Evolutionary conservation across 1,140 invertebrate species (phyloP).

Genomic region (Diploscapter pachys): DNA sequence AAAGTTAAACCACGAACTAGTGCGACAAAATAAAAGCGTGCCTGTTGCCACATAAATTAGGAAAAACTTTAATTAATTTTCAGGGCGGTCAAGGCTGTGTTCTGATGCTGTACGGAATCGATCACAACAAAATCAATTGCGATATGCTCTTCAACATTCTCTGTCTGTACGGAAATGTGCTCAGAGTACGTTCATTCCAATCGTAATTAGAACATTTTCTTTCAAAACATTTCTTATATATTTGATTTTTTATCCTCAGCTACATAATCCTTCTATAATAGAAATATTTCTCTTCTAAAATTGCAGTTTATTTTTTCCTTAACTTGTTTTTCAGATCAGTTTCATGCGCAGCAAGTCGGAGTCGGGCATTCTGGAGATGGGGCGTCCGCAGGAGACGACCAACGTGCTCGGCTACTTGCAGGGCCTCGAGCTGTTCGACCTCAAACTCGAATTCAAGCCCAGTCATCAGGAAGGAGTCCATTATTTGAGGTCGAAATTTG

Average conservation of each 20-base stretch:
- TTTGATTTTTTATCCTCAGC: too few species aligned
- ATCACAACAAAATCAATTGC: slow-evolving; percentile 85
- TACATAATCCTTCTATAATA: too few species aligned
- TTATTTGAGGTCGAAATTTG: neutral
- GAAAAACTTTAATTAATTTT: too few species aligned
- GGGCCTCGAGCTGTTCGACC: slow-evolving; percentile 77
- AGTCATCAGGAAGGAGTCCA: slow-evolving; percentile 29
- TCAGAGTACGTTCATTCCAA: slow-evolving; percentile 72
- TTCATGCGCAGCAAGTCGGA: slow-evolving; percentile 98
- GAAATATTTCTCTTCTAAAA: too few species aligned
- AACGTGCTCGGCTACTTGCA: slow-evolving; percentile 89
- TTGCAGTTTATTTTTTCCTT: neutral
- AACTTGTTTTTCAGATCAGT: slow-evolving; percentile 74
- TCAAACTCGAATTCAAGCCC: slow-evolving; percentile 20
- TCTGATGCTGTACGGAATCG: slow-evolving; percentile 95
- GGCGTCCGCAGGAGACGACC: slow-evolving; percentile 86
- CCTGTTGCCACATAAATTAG: too few species aligned
- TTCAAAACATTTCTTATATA: too few species aligned
- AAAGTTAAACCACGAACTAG: too few species aligned
- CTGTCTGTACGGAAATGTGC: slow-evolving; percentile 95
- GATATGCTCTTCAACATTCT: slow-evolving; percentile 97
- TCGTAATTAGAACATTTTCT: too few species aligned
- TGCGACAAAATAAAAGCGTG: too few species aligned
- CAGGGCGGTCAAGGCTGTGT: slow-evolving; percentile 64
- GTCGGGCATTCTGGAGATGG: slow-evolving; percentile 98